Evolutionary conservation across 1,140 invertebrate genomes (phyloP), one percentile per base, ranked within the genome.

Genomic region (Coboldia fuscipes): DNA sequence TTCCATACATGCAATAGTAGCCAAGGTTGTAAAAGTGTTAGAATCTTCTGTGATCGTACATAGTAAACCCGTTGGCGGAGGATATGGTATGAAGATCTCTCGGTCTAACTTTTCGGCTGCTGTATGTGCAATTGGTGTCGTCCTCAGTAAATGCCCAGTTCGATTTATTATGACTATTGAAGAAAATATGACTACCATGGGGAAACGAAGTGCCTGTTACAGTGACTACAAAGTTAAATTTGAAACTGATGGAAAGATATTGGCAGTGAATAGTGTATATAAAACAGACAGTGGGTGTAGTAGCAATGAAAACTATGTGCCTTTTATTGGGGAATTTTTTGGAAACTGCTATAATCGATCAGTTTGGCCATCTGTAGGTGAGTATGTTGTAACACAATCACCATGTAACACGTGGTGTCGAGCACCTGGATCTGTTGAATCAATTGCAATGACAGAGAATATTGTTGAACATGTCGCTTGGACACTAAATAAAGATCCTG

Each of bases 391-490:
- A 30, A 73, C 75, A 0, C 70, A 79, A 39, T 58, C 66, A 3
- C 56, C 72, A 0, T 57, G 58, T 0, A 76, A 75, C 37, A 70
- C 70, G 0, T 70, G 57, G 19, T 57, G 50, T 24, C 47, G 62
- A 19, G 64, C 70, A 9, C 75, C 75, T 32, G 74, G 71, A 19
- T 62, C 65, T 1, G 53, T 67, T 3, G 75, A 81, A 56, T 66
- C 51, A 19, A 50, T 74, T 14, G 65, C 63, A 9, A 58, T 73
- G 45, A 68, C 71, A 16, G 85, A 89, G 53, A 66, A 61, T 29
- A 68, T 89, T 7, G 77, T 92, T 63, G 82, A 90, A 42, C 75
- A 81, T 45, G 74, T 88, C 37, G 68, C 79, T 1, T 65, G 64
- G 34, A 58, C 53, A 30, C 43, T 75, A 3, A 59, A 65, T 3